A percentile compares a stretch with the other conserved stretches of the same genome.
Evolutionary conservation across 2,888 invertebrate genomes (phyloP).

Genomic region (Nemapogon koenigi): DNA sequence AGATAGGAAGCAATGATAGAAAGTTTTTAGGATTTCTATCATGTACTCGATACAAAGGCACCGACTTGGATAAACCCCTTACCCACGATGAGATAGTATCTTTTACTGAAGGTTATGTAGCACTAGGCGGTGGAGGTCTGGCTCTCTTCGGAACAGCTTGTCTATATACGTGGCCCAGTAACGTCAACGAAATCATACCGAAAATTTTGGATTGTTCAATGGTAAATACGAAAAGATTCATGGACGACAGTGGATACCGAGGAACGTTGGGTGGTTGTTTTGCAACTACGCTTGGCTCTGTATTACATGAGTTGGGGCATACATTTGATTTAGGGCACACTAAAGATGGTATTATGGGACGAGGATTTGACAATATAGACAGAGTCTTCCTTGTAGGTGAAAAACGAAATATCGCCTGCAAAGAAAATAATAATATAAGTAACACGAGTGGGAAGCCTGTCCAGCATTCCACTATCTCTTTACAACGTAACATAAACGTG

Average conservation of each 20-base stretch:
- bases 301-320: slow-evolving; percentile 93
- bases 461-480: slow-evolving; percentile 67
- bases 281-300: slow-evolving; percentile 89
- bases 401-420: slow-evolving; percentile 42
- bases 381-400: slow-evolving; percentile 75
- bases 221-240: slow-evolving; percentile 75
- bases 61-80: slow-evolving; percentile 64
- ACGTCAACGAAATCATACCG: slow-evolving; percentile 70
- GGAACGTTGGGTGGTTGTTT: slow-evolving; percentile 87
- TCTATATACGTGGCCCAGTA: slow-evolving; percentile 88
- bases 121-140: slow-evolving; percentile 89
- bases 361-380: slow-evolving; percentile 85
- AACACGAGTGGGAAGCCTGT: slow-evolving; percentile 66
- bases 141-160: slow-evolving; percentile 91
- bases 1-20: slow-evolving; percentile 67
- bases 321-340: slow-evolving; percentile 94
- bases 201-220: slow-evolving; percentile 56
- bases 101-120: slow-evolving; percentile 83
- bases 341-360: slow-evolving; percentile 90
- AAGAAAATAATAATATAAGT: slow-evolving; percentile 61
- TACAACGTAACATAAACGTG: slow-evolving; percentile 67
- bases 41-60: slow-evolving; percentile 80
- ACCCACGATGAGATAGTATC: slow-evolving; percentile 74
- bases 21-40: slow-evolving; percentile 92
- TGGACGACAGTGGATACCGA: slow-evolving; percentile 93